Conservation (phyloP, 2,113 vertebrate genomes). For the Forbesichthys papilliferus region DNA sequence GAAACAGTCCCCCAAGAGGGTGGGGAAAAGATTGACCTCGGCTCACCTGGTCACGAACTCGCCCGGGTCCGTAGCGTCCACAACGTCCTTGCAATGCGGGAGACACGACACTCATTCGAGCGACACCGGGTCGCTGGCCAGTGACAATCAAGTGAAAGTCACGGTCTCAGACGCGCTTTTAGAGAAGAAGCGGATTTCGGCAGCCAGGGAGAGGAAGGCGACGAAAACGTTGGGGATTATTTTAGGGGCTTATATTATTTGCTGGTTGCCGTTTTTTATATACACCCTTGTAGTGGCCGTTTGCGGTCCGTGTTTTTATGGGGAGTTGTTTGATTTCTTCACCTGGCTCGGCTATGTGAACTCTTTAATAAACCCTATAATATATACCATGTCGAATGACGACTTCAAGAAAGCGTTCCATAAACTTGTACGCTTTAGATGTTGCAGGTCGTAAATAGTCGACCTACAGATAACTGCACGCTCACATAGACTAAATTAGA, state of each 20-base stretch:
- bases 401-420: constrained; percentile 96
- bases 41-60: constrained; percentile 90
- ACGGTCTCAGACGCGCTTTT: constrained; percentile 91
- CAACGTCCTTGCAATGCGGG: constrained; percentile 83
- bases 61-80: constrained; percentile 86
- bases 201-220: constrained; percentile 94
- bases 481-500: too few species aligned
- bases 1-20: constrained; percentile 89
- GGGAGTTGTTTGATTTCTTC: constrained; percentile 89
- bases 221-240: constrained; percentile 98
- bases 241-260: constrained; percentile 94
- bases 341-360: constrained; percentile 97
- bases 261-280: constrained; percentile 98
- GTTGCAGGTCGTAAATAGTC: constrained; percentile 50
- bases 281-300: constrained; percentile 88
- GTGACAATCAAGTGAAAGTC: constrained; percentile 89
- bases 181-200: constrained; percentile 95
- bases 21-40: constrained; percentile 90
- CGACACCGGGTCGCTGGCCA: constrained; percentile 85
- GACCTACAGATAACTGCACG: too few species aligned
- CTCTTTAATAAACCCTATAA: constrained; percentile 93
- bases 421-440: constrained; percentile 84
- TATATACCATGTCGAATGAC: constrained; percentile 93
- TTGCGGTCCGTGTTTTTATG: constrained; percentile 84
- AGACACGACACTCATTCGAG: constrained; percentile 80